Conservation (phyloP, 2,888 invertebrate species). For the Escarpia spicata region DNA sequence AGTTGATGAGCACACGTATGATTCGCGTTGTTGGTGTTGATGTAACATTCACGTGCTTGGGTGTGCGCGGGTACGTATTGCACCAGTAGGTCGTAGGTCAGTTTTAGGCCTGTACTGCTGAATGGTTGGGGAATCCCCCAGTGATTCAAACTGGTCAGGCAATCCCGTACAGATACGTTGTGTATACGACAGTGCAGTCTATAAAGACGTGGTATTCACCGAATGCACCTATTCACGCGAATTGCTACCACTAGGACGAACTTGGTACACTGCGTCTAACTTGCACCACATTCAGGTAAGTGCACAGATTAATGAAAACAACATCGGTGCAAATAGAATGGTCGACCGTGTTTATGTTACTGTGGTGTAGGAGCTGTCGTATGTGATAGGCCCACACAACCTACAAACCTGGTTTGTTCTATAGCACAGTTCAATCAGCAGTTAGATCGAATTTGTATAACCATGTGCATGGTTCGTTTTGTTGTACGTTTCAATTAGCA, state of each 20-base stretch:
- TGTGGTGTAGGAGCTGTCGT: too few species aligned
- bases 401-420: too few species aligned
- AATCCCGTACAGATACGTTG: neutral
- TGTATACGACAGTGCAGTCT: neutral
- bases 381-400: too few species aligned
- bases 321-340: neutral
- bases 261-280: neutral
- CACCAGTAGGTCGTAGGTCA: neutral
- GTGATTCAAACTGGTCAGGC: neutral
- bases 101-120: neutral
- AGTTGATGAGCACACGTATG: neutral
- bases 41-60: neutral
- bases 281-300: neutral
- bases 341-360: neutral
- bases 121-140: neutral
- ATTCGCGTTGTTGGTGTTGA: neutral
- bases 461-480: too few species aligned
- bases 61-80: neutral
- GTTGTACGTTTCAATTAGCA: too few species aligned
- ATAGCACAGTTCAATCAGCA: too few species aligned
- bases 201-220: neutral
- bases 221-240: neutral
- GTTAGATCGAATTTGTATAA: too few species aligned
- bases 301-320: neutral
- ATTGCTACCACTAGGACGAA: neutral